phyloP scores from a whole-genome alignment of 1,140 invertebrate genomes.

The Drosophila miranda region DNA sequence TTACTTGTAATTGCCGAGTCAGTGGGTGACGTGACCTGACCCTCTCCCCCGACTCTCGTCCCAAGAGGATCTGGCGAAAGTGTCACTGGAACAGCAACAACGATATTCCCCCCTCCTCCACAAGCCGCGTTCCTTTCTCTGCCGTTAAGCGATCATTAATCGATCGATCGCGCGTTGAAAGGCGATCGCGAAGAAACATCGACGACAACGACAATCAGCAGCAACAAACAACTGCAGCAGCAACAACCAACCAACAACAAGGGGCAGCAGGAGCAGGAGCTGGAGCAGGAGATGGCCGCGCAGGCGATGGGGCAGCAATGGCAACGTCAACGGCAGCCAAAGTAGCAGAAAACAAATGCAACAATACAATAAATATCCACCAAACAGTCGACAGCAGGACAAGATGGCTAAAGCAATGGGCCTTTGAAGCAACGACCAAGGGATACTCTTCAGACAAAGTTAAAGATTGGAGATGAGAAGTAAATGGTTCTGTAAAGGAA shows the following conservation, averaged over 20 bases:
- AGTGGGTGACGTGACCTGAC: conserved; percentile 41
- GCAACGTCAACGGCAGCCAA: conserved; percentile 48
- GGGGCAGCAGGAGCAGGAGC: background rate
- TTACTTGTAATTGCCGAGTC: conserved; percentile 68
- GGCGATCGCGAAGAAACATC: conserved; percentile 46
- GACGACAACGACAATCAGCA: conserved; percentile 68
- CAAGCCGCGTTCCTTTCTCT: conserved; percentile 10
- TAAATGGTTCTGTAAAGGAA: too few relatives aligned
- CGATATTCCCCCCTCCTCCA: background rate
- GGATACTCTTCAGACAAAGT: conserved; percentile 17
- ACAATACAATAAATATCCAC: conserved; percentile 75
- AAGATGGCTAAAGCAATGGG: conserved; percentile 5
- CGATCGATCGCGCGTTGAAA: conserved; percentile 55
- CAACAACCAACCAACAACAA: conserved; percentile 20
- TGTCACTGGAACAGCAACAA: conserved; percentile 52
- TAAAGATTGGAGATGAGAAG: background rate
- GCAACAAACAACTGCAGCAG: conserved; percentile 62
- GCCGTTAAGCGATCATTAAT: conserved; percentile 55
- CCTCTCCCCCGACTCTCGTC: background rate
- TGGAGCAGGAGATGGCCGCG: background rate
- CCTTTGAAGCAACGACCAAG: background rate
- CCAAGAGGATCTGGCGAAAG: conserved; percentile 38
- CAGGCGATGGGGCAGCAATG: conserved; percentile 15
- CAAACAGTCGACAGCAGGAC: conserved; percentile 35
- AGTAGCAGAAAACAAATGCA: conserved; percentile 59